Evolutionary conservation across 2,113 vertebrate genomes (phyloP).

Genomic region (Trichomycterus rosablanca): DNA sequence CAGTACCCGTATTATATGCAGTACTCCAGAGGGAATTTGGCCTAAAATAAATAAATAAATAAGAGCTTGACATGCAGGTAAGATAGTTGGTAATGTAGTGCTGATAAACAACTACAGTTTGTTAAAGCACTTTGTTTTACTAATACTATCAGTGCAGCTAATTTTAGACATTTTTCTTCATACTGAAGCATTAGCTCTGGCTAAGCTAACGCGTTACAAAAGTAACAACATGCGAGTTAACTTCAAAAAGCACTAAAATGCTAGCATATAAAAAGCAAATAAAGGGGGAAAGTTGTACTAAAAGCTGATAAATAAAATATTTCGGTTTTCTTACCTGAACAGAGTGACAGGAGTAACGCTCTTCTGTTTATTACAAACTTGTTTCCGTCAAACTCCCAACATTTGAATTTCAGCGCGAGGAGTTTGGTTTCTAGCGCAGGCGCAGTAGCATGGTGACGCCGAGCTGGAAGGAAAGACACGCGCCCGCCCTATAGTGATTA

Average conservation of each 20-base stretch:
- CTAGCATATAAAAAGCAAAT: too few relatives aligned
- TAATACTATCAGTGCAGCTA: too few relatives aligned
- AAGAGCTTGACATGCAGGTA: too few relatives aligned
- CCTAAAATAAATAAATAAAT: too few relatives aligned
- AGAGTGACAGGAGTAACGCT: neutral
- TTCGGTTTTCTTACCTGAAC: conserved; percentile 12
- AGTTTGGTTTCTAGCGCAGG: conserved; percentile 32
- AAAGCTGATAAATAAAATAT: neutral
- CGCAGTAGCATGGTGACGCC: neutral
- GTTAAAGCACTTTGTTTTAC: too few relatives aligned
- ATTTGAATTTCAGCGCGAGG: conserved; percentile 72
- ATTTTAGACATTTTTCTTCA: too few relatives aligned
- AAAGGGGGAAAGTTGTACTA: neutral
- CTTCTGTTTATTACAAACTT: neutral
- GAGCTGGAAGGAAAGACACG: too few relatives aligned
- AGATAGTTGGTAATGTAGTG: too few relatives aligned
- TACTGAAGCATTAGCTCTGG: neutral
- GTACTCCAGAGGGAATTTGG: too few relatives aligned
- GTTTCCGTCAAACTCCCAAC: conserved; percentile 35
- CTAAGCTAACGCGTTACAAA: neutral
- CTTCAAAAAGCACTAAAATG: too few relatives aligned
- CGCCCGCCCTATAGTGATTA: neutral
- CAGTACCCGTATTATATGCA: too few relatives aligned
- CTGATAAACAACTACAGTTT: too few relatives aligned
- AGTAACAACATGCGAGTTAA: neutral